Conservation (phyloP, 2,113 vertebrate species). For the Meles meles region DNA sequence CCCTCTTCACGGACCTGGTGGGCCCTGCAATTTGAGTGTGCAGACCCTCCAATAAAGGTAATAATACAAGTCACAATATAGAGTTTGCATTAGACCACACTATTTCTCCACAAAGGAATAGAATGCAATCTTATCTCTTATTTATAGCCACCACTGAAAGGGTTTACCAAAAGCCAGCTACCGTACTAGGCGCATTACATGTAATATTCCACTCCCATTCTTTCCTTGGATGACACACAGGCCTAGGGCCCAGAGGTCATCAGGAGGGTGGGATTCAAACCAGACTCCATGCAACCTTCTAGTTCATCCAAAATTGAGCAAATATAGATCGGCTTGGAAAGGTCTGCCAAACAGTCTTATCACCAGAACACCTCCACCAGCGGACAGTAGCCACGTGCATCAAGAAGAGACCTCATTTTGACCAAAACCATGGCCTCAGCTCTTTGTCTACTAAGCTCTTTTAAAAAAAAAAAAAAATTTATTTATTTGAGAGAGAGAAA, state of each 20-base stretch:
- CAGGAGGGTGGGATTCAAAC: background rate
- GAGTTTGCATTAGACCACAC: background rate
- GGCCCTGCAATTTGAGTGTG: background rate
- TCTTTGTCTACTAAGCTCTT: background rate
- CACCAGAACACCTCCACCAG: background rate
- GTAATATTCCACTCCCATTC: background rate
- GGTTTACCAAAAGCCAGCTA: background rate
- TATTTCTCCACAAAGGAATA: background rate
- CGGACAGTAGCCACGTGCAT: background rate
- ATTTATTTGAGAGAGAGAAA: background rate
- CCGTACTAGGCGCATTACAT: background rate
- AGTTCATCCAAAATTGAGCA: background rate
- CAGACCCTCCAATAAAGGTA: background rate
- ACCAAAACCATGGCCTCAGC: constrained; percentile 59
- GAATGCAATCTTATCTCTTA: background rate
- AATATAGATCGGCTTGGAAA: background rate
- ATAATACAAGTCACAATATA: background rate
- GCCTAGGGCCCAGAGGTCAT: background rate
- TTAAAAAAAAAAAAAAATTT: background rate
- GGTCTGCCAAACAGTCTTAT: background rate
- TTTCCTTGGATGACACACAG: background rate
- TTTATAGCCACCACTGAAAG: rapidly evolving
- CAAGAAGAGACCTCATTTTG: background rate
- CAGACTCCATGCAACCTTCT: background rate
- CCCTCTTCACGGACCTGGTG: background rate